Evolutionary conservation across 2,113 vertebrate species (phyloP).

Genomic region (Cariama cristata): DNA sequence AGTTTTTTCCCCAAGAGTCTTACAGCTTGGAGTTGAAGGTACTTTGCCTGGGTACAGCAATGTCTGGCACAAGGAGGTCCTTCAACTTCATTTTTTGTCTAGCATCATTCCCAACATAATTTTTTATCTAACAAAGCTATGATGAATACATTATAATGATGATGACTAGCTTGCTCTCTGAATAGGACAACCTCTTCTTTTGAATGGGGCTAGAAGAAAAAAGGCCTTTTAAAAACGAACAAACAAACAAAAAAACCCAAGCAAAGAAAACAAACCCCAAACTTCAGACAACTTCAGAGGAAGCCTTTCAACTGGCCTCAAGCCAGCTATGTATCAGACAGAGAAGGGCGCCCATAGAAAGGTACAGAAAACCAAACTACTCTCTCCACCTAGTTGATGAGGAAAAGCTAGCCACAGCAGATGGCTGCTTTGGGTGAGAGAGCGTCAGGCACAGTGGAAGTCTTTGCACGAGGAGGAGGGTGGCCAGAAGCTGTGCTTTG

Average conservation of each 20-base stretch:
- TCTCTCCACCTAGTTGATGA: too few relatives aligned
- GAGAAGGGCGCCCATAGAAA: background rate
- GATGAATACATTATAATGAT: accelerated
- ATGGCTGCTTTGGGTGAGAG: too few relatives aligned
- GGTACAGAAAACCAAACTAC: background rate
- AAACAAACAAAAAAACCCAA: too few relatives aligned
- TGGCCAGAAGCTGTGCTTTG: background rate
- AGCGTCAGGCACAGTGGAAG: accelerated
- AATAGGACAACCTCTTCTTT: background rate
- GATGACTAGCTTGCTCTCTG: background rate
- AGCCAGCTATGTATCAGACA: background rate
- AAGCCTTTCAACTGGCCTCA: background rate
- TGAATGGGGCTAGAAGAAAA: background rate
- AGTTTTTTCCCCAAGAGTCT: background rate
- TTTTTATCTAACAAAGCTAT: background rate
- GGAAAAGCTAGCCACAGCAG: background rate
- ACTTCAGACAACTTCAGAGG: background rate
- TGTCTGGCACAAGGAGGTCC: background rate
- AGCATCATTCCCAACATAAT: background rate
- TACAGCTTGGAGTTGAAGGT: background rate
- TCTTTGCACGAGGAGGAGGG: background rate
- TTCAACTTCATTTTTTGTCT: background rate
- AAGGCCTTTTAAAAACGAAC: too few relatives aligned
- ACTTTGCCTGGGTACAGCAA: background rate
- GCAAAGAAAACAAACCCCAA: too few relatives aligned